These are phyloP conservation scores for Pseudochirops corinnae DNA, from an alignment of 2,797 vertebrate genomes.

Conservation along the genomic window DNA sequence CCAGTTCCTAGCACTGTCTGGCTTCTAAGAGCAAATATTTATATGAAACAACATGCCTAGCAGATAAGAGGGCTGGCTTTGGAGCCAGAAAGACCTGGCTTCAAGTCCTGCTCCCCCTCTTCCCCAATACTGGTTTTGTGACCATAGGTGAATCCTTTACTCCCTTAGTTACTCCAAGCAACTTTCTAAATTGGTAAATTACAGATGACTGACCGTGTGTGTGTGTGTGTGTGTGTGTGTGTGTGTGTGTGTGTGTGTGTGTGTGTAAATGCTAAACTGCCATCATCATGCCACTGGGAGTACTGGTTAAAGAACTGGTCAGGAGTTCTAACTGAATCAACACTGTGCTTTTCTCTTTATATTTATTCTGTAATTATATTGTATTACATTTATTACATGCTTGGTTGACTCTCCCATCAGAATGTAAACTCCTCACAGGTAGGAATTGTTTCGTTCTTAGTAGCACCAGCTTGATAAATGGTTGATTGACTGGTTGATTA, in stretches of 20 bases:
- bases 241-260: not conserved
- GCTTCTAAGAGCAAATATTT: not conserved
- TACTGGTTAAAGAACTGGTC: not conserved
- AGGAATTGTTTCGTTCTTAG: not conserved
- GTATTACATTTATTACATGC: not conserved
- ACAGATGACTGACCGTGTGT: not conserved
- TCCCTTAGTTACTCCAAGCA: not conserved
- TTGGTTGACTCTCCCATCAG: not conserved
- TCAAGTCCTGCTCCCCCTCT: not conserved
- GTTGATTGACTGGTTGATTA: not conserved
- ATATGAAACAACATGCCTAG: not conserved
- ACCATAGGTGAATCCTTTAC: not conserved
- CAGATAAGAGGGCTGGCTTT: not conserved
- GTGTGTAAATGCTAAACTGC: conserved; percentile 46
- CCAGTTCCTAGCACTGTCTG: not conserved
- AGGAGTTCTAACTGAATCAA: not conserved
- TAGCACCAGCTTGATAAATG: not conserved
- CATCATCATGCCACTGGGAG: not conserved
- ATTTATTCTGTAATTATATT: not conserved
- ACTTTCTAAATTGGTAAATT: not conserved
- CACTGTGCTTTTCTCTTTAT: not conserved
- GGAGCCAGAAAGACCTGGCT: not conserved
- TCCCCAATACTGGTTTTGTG: not conserved
- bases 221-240: too few species aligned
- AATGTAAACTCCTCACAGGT: not conserved